These are phyloP conservation scores for Ectobius pallidus DNA, from an alignment of 2,888 invertebrate genomes.

Conservation along the genomic window DNA sequence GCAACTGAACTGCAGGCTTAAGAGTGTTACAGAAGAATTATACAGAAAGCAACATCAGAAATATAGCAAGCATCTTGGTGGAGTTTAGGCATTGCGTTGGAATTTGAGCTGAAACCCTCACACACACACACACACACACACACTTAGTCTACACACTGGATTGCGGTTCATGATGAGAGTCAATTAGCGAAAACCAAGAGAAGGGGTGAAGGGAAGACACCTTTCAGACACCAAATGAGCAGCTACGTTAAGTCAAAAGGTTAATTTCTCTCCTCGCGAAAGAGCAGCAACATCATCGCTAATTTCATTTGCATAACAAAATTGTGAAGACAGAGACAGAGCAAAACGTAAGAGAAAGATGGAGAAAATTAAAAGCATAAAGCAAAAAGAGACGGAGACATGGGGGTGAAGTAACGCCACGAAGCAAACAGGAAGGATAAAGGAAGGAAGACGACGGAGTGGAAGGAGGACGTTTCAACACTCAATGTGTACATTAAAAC, in stretches of 20 bases:
- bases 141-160: no score
- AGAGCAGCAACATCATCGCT: conserved; percentile 40
- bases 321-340: conserved; percentile 25
- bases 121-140: no score
- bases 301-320: conserved; percentile 44
- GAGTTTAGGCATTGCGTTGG: no score
- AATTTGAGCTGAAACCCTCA: no score
- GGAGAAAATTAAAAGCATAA: conserved; percentile 42
- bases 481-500: conserved; percentile 24
- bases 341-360: conserved; percentile 5
- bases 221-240: conserved; percentile 20
- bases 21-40: no score
- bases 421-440: conserved; percentile 9
- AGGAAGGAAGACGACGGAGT: conserved; percentile 11
- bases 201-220: conserved; percentile 5
- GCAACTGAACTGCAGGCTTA: no score
- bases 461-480: conserved; percentile 3
- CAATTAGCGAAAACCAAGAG: conserved; percentile 28
- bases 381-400: conserved; percentile 31
- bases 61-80: no score
- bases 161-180: conserved; percentile 22
- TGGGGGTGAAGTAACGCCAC: conserved; percentile 28
- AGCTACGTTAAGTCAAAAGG: conserved; percentile 36
- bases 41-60: no score
- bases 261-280: conserved; percentile 36